Conservation (phyloP, 2,888 invertebrate genomes). For the Heliconius aoede region DNA sequence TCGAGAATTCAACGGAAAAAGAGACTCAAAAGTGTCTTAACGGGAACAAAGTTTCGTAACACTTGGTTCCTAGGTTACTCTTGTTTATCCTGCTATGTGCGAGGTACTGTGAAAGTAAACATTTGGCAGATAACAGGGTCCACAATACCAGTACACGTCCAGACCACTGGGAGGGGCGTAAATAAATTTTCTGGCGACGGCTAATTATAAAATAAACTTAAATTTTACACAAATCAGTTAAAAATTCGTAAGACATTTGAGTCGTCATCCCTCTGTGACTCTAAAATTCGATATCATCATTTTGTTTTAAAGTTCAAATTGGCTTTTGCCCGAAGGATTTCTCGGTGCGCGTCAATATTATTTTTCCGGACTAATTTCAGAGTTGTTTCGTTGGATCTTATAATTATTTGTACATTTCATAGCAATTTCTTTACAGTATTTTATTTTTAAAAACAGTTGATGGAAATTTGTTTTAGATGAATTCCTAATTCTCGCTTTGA, state of each 20-base stretch:
- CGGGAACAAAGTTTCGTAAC: too few species aligned
- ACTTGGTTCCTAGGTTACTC: too few species aligned
- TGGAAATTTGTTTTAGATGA: neutral
- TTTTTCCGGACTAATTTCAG: conserved; percentile 31
- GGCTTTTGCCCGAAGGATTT: conserved; percentile 30
- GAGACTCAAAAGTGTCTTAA: too few species aligned
- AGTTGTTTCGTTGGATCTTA: conserved; percentile 29
- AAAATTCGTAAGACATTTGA: neutral
- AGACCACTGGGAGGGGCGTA: too few species aligned
- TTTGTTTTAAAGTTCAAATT: conserved; percentile 37
- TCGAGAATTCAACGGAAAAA: too few species aligned
- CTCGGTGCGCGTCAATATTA: conserved; percentile 36
- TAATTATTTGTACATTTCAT: conserved; percentile 33
- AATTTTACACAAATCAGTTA: neutral
- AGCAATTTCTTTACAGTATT: conserved; percentile 10
- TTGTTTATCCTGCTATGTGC: too few species aligned
- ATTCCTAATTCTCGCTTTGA: neutral
- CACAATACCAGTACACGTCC: too few species aligned
- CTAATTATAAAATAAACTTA: neutral
- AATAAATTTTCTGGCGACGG: too few species aligned
- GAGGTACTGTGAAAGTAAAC: too few species aligned
- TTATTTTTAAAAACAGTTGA: neutral
- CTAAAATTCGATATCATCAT: conserved; percentile 32
- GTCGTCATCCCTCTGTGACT: neutral
- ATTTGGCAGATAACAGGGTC: too few species aligned